A percentile compares a stretch with the other conserved stretches of the same genome.
These are phyloP conservation scores for Lymantria dispar DNA, from an alignment of 2,888 invertebrate genomes.

Conservation along the genomic window DNA sequence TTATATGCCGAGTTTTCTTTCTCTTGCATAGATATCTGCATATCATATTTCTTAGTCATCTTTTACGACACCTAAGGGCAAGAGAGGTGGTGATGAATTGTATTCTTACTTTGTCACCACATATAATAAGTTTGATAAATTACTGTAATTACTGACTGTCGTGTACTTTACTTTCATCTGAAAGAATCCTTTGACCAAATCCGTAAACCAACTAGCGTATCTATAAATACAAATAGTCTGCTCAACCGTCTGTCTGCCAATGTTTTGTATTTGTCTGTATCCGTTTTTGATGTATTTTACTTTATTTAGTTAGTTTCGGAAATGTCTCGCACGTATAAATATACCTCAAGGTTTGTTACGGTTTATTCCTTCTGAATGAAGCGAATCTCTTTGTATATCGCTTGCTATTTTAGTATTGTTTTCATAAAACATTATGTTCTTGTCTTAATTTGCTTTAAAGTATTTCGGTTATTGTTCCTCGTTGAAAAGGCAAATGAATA, in stretches of 20 bases:
- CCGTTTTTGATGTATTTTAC: conserved; percentile 60
- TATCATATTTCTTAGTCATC: too few relatives aligned
- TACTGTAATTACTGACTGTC: too few relatives aligned
- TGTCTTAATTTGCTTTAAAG: conserved; percentile 1
- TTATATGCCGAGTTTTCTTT: too few relatives aligned
- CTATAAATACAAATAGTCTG: conserved; percentile 60
- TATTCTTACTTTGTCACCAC: too few relatives aligned
- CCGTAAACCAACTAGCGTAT: conserved; percentile 33
- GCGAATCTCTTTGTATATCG: conserved; percentile 22
- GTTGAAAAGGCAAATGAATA: neutral
- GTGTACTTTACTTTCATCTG: neutral
- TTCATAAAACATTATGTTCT: conserved; percentile 20
- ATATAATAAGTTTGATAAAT: too few relatives aligned
- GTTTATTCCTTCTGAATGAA: conserved; percentile 23
- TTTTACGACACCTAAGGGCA: too few relatives aligned
- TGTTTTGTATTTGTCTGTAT: conserved; percentile 61
- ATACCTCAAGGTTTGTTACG: conserved; percentile 47
- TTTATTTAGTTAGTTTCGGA: conserved; percentile 58
- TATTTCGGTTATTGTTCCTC: conserved; percentile 7
- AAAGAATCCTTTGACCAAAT: conserved; percentile 5
- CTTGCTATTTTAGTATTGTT: conserved; percentile 19
- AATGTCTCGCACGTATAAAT: conserved; percentile 55
- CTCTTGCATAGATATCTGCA: too few relatives aligned
- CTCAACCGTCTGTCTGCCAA: conserved; percentile 57
- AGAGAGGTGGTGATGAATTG: too few relatives aligned